Base-by-base conservation (phyloP, 2,888 invertebrate species). In the Ophraella communa region DNA sequence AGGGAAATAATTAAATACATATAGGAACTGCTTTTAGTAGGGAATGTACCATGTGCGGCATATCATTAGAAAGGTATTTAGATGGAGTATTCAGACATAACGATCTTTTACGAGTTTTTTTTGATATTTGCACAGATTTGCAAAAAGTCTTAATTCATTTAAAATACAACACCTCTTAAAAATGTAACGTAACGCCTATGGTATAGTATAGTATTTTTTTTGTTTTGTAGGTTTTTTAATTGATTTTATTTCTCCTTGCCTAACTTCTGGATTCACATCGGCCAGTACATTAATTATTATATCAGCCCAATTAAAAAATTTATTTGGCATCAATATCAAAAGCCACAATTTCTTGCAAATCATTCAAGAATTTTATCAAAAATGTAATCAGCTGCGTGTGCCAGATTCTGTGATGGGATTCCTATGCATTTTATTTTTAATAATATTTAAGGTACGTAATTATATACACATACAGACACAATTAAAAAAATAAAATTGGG, bases 201-300 rank as follows among this genome's bases (percentile, higher is more conserved):
- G 0, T 30, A 30, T 10, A 14, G n/a, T 42, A 42, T 18, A 5
- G 3, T 17, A 42, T 4, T 5, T 42, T 18, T 7, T 18, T 42
- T 42, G 21, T 64, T 67, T 76, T 77, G 20, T 80, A 94, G 94
- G 94, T 56, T 93, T 94, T 80, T 83, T 94, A 71, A 91, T 94
- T 61, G 92, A 92, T 74, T 90, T 94, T 77, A 94, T 95, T 73
- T 93, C 94, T 0, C 86, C 90, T 23, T 90, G 93, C 8, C 92
- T 94, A 56, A 91, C 91, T 14, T 90, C 90, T 71, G 94, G 93
- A 1, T 95, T 95, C 80, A 94, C 94, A 44, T 90, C 93, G 1
- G 94, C 92, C 10, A 92, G 93, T 17, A 91, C 94, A 0, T 80
- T 93, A 10, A 91, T 93, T 73, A 93, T 95, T 72, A 87, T 90